phyloP scores from a whole-genome alignment of 2,797 vertebrate species.

The Tapirus indicus region DNA sequence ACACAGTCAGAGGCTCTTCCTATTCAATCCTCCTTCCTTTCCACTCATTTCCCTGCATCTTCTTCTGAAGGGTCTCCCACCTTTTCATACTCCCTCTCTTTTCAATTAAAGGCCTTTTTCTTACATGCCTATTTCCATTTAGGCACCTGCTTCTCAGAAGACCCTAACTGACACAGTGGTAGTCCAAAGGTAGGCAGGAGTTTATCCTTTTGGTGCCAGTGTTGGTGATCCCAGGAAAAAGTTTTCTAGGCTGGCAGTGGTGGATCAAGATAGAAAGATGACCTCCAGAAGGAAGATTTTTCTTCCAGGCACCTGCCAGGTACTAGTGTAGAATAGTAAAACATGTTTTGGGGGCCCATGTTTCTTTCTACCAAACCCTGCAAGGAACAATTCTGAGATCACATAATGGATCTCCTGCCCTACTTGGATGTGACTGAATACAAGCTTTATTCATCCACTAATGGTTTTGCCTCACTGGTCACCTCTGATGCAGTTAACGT shows the following conservation, averaged over 20 bases:
- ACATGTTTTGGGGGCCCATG: neutral
- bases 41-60: neutral
- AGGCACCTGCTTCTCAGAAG: neutral
- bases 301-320: neutral
- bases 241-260: neutral
- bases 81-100: neutral
- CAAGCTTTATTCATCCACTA: too few relatives aligned
- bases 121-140: neutral
- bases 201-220: neutral
- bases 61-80: neutral
- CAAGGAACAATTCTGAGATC: neutral
- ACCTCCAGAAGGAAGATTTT: neutral
- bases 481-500: neutral
- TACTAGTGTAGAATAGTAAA: neutral
- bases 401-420: neutral
- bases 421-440: neutral
- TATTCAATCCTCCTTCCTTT: neutral
- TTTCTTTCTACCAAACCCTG: neutral
- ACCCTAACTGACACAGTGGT: neutral
- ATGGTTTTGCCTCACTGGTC: neutral
- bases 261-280: neutral
- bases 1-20: neutral
- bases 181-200: neutral
- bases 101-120: neutral
- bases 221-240: neutral